Conservation (phyloP, 2,888 invertebrate species). For the Scaptomyza parva region DNA sequence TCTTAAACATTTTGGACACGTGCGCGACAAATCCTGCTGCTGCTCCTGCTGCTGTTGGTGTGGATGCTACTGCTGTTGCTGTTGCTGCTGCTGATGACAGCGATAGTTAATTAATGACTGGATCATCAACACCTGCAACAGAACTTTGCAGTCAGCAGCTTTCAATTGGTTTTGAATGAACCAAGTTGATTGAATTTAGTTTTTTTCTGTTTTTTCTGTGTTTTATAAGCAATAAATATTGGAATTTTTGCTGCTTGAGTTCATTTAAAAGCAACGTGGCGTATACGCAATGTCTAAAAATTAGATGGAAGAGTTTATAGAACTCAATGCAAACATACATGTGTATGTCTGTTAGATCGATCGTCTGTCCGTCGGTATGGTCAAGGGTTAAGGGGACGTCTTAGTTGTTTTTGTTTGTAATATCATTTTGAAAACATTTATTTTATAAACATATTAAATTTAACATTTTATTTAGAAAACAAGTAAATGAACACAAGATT, state of each 20-base stretch:
- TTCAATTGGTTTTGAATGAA: slow-evolving; percentile 60
- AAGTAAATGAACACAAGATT: too few relatives aligned
- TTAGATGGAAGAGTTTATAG: background rate
- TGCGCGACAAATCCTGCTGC: slow-evolving; percentile 32
- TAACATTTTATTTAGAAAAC: too few relatives aligned
- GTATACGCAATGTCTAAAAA: slow-evolving; percentile 30
- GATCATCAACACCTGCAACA: slow-evolving; percentile 71
- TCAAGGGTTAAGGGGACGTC: too few relatives aligned
- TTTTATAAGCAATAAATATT: slow-evolving; percentile 68
- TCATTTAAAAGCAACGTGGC: slow-evolving; percentile 64
- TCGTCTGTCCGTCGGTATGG: too few relatives aligned
- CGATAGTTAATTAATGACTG: slow-evolving; percentile 71
- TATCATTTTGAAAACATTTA: too few relatives aligned
- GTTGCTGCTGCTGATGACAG: slow-evolving; percentile 60
- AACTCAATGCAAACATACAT: background rate
- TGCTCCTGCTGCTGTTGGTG: slow-evolving; percentile 5
- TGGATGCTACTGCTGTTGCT: slow-evolving; percentile 7
- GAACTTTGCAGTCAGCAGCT: slow-evolving; percentile 64
- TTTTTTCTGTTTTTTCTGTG: slow-evolving; percentile 39
- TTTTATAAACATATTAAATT: too few relatives aligned
- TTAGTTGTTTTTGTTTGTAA: too few relatives aligned
- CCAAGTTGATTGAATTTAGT: slow-evolving; percentile 63
- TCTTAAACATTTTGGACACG: slow-evolving; percentile 55
- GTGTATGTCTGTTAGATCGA: too few relatives aligned
- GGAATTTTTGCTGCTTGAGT: slow-evolving; percentile 33